Percentiles rank a stretch among this genome's conserved stretches.
These are phyloP conservation scores for Entomyzon cyanotis DNA, from an alignment of 2,113 vertebrate genomes.

Conservation along the genomic window DNA sequence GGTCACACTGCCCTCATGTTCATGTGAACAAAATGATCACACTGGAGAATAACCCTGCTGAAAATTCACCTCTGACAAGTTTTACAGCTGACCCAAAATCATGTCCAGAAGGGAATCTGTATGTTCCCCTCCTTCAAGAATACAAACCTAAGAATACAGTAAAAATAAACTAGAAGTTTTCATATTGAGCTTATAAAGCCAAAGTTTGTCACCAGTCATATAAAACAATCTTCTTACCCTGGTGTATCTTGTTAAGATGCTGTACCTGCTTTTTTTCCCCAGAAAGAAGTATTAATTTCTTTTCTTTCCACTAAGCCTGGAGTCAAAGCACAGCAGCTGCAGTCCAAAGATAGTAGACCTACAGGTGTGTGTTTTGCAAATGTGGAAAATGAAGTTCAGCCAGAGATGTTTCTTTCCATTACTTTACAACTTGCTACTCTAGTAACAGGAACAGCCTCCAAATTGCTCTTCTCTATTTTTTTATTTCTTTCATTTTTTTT, in stretches of 20 bases:
- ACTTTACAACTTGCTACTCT: conserved; percentile 2
- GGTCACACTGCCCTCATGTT: neutral
- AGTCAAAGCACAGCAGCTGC: conserved; percentile 7
- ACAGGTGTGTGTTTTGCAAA: conserved; percentile 48
- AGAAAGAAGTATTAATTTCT: neutral
- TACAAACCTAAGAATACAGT: neutral
- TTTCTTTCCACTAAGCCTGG: conserved; percentile 15
- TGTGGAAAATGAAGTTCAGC: conserved; percentile 8
- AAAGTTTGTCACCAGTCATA: neutral
- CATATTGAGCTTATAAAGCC: neutral
- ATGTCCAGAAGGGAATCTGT: neutral
- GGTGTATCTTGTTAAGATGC: neutral
- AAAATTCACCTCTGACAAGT: neutral
- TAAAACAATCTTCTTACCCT: neutral
- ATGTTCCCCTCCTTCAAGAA: neutral
- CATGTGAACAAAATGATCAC: neutral
- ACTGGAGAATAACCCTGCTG: neutral
- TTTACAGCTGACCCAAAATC: neutral
- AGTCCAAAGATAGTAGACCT: conserved; percentile 31
- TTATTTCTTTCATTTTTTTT: neutral
- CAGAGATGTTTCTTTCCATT: conserved; percentile 43
- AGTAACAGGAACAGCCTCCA: neutral
- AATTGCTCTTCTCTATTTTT: neutral
- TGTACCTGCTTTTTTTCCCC: neutral
- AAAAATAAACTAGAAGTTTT: neutral